phyloP scores from a whole-genome alignment of 2,113 vertebrate genomes.

The Atherinomorus stipes region DNA sequence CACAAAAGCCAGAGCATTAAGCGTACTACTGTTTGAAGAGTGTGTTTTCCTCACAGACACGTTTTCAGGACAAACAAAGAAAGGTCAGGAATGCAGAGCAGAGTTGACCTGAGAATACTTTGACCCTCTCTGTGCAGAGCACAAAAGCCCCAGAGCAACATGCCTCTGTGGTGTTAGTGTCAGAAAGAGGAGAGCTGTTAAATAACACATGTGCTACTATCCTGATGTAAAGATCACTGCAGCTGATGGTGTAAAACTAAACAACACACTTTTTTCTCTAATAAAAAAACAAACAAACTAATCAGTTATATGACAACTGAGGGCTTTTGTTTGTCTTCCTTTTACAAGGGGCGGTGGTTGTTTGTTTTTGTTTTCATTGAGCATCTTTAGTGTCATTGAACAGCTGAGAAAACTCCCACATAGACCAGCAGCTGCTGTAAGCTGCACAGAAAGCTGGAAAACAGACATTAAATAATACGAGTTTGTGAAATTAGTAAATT shows the following conservation, averaged over 20 bases:
- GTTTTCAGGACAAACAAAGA: conserved; percentile 67
- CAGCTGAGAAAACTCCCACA: not conserved
- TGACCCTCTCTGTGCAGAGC: conserved; percentile 39
- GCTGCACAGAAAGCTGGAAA: not conserved
- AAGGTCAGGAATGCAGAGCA: conserved; percentile 70
- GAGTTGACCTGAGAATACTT: conserved; percentile 53
- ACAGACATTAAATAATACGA: not conserved
- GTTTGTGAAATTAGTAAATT: no score
- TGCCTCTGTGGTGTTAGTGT: conserved; percentile 32
- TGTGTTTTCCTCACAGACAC: conserved; percentile 31
- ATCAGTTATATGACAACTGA: not conserved
- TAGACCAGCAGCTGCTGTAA: no score
- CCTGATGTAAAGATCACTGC: conserved; percentile 10
- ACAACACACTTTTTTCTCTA: not conserved
- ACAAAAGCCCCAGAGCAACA: conserved; percentile 29
- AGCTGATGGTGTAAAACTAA: not conserved
- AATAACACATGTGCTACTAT: conserved; percentile 26
- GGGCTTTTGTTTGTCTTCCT: no score
- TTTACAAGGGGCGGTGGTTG: no score
- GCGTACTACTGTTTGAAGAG: conserved; percentile 24
- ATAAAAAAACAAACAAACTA: not conserved
- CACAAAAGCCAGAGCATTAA: not conserved
- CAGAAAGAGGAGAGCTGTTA: conserved; percentile 17
- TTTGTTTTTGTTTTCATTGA: no score
- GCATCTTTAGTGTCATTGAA: not conserved